These are phyloP conservation scores for Lasioglossum villosulum DNA, from an alignment of 2,888 invertebrate species.

Conservation along the genomic window DNA sequence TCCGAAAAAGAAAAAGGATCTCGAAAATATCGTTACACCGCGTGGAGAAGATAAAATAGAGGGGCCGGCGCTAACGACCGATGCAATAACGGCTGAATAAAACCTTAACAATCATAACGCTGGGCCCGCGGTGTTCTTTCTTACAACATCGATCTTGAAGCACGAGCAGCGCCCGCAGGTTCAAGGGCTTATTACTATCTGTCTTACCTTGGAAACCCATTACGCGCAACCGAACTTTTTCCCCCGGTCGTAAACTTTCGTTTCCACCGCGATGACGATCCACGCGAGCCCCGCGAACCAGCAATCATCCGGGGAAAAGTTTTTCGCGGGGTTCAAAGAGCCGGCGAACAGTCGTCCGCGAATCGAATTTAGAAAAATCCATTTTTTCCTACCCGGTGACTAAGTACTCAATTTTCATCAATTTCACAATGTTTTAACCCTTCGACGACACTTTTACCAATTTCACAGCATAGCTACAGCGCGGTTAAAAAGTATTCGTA, in stretches of 20 bases:
- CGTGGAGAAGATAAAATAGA: conserved; percentile 22
- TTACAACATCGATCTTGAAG: conserved; percentile 70
- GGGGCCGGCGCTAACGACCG: conserved; percentile 58
- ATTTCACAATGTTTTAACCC: neutral
- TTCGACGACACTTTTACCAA: neutral
- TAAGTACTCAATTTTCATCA: neutral
- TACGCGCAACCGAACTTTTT: conserved; percentile 64
- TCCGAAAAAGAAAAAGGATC: neutral
- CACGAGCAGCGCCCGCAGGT: conserved; percentile 63
- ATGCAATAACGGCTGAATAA: conserved; percentile 64
- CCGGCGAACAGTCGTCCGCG: neutral
- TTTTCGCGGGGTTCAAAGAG: neutral
- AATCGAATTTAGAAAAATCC: neutral
- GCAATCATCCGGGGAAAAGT: conserved; percentile 35
- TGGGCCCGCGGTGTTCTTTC: conserved; percentile 53
- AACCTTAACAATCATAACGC: conserved; percentile 64
- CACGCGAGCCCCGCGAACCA: conserved; percentile 23
- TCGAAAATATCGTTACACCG: conserved; percentile 39
- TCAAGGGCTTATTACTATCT: conserved; percentile 72
- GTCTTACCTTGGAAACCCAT: conserved; percentile 70
- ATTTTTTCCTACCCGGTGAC: neutral
- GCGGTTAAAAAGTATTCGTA: too few relatives aligned
- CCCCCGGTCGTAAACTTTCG: conserved; percentile 65
- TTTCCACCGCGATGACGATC: conserved; percentile 53
- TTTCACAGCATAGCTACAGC: too few relatives aligned